A percentile compares a stretch with the other conserved stretches of the same genome.
phyloP scores from a whole-genome alignment of 2,797 vertebrate species.

The Hypotaenidia okinawae region DNA sequence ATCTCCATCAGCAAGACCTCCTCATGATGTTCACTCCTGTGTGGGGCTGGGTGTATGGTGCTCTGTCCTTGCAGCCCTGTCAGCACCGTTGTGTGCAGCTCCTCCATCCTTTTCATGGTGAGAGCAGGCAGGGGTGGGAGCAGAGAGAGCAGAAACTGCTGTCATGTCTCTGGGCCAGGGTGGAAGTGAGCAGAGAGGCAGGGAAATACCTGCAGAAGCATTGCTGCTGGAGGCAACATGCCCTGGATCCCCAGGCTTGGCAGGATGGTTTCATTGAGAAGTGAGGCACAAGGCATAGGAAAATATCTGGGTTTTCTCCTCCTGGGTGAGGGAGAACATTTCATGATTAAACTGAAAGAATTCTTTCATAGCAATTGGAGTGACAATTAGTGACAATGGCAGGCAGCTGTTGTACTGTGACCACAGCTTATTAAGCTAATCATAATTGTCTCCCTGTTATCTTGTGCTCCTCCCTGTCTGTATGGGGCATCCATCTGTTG shows the following conservation, averaged over 20 bases:
- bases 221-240: accelerated
- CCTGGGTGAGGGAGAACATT: neutral
- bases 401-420: conserved; percentile 67
- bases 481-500: conserved; percentile 71
- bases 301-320: neutral
- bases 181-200: neutral
- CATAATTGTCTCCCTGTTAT: conserved; percentile 68
- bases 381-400: conserved; percentile 66
- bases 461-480: conserved; percentile 59
- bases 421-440: conserved; percentile 62
- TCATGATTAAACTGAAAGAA: conserved; percentile 13
- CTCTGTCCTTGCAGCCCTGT: neutral
- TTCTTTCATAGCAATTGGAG: conserved; percentile 14
- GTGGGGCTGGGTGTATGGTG: neutral
- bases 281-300: neutral
- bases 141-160: neutral
- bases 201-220: neutral
- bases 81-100: neutral
- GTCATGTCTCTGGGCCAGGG: neutral
- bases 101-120: neutral
- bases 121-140: neutral
- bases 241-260: neutral
- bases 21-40: neutral
- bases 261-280: neutral
- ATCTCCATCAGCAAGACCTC: neutral